These are phyloP conservation scores for Acrobasis suavella DNA, from an alignment of 2,888 invertebrate genomes.

Conservation along the genomic window DNA sequence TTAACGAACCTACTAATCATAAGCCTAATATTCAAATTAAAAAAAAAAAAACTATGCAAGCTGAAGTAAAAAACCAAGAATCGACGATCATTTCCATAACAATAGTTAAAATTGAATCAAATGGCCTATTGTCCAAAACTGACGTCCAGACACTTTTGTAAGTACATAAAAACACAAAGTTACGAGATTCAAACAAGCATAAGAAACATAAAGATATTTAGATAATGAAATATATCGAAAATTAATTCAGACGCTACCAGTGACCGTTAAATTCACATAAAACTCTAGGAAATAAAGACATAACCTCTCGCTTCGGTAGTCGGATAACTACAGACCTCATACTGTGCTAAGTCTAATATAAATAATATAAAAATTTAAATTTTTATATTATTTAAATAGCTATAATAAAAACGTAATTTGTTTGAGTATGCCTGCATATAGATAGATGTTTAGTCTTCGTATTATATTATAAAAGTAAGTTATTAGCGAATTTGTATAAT, in stretches of 20 bases:
- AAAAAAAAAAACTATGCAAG: neutral
- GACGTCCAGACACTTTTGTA: neutral
- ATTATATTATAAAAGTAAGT: constrained; percentile 14
- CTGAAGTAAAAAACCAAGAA: neutral
- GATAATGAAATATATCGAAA: constrained; percentile 45
- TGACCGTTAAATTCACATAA: constrained; percentile 40
- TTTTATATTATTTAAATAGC: no score
- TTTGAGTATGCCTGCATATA: constrained; percentile 25
- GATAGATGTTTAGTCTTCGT: constrained; percentile 21
- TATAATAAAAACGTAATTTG: constrained; percentile 30
- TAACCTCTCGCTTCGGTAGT: constrained; percentile 40
- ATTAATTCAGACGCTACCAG: constrained; percentile 58
- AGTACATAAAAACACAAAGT: constrained; percentile 29
- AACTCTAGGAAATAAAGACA: constrained; percentile 43
- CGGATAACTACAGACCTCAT: constrained; percentile 32
- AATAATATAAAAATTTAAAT: constrained; percentile 33
- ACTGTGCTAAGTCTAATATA: constrained; percentile 29
- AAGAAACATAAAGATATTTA: constrained; percentile 28
- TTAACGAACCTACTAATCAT: neutral
- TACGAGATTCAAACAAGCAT: constrained; percentile 28
- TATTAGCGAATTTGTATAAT: constrained; percentile 5
- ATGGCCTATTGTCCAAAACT: neutral
- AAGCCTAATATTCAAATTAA: neutral
- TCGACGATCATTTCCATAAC: neutral
- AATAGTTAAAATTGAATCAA: neutral